These are phyloP conservation scores for Dichetophora obliterata DNA, from an alignment of 2,888 invertebrate genomes.

Conservation along the genomic window DNA sequence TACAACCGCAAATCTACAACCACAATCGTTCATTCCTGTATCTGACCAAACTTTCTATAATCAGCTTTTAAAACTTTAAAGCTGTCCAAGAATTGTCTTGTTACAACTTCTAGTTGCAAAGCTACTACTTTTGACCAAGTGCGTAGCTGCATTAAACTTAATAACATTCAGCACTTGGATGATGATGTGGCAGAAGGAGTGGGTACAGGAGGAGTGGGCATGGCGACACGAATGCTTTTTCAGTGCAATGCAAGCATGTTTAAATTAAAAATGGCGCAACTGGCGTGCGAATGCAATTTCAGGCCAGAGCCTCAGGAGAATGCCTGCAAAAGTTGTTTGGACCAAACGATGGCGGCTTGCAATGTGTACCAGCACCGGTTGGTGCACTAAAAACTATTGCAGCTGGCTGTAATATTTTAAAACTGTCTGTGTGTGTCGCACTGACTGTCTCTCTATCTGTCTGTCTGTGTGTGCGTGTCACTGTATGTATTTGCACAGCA, in stretches of 20 bases:
- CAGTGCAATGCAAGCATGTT: no score
- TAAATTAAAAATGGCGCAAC: conserved; percentile 1
- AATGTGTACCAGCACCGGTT: neutral
- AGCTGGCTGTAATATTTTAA: neutral
- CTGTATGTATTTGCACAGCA: no score
- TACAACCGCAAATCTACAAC: neutral
- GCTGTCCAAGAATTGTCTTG: no score
- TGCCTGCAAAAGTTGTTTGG: neutral
- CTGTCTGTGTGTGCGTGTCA: no score
- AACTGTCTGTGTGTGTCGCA: neutral
- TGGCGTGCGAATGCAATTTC: conserved; percentile 13
- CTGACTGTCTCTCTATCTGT: neutral
- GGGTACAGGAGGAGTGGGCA: no score
- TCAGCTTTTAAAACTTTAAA: no score
- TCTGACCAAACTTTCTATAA: neutral
- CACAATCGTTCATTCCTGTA: neutral
- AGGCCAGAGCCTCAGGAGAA: neutral
- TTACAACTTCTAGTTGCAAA: no score
- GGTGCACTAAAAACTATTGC: neutral
- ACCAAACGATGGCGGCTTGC: neutral
- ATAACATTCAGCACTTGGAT: conserved; percentile 7
- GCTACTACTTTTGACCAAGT: conserved; percentile 17
- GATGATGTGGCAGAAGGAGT: no score
- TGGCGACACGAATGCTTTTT: no score
- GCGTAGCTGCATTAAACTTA: conserved; percentile 29